Percentiles rank a stretch among this genome's conserved stretches.
Conservation (phyloP, 23 tunicate species). For the Styela plicata region DNA sequence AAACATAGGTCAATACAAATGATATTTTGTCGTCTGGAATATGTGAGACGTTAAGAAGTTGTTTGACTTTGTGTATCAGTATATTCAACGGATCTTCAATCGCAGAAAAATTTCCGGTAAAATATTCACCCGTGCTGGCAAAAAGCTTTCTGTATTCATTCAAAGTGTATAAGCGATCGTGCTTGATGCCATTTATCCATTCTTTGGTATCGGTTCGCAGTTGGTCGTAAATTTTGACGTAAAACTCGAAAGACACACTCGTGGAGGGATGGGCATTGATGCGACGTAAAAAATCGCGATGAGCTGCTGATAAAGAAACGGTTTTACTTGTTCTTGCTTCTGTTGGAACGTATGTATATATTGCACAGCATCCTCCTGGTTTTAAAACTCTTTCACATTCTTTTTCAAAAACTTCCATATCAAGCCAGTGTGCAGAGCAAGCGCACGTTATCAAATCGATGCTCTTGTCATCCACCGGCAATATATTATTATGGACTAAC, state of each 20-base stretch:
- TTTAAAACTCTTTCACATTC: conserved; percentile 19
- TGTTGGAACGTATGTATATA: neutral
- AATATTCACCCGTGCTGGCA: neutral
- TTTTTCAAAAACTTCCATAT: neutral
- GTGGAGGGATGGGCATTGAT: neutral
- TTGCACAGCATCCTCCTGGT: conserved; percentile 14
- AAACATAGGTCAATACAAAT: neutral
- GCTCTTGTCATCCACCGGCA: conserved; percentile 1
- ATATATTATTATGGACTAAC: neutral
- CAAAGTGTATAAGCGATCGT: neutral
- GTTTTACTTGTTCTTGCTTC: neutral
- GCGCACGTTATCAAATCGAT: conserved; percentile 6
- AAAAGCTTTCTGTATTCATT: neutral
- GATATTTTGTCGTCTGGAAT: neutral
- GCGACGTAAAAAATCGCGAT: neutral
- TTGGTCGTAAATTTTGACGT: neutral
- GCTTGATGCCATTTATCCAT: neutral
- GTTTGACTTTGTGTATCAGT: neutral
- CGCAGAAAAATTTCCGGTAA: neutral
- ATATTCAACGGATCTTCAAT: neutral
- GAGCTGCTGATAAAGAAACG: neutral
- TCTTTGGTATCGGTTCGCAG: neutral
- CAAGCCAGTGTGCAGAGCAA: neutral
- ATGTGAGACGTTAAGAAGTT: neutral
- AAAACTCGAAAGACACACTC: neutral